Evolutionary conservation across 1,140 invertebrate genomes (phyloP).

Genomic region (Euglossa dilemma): DNA sequence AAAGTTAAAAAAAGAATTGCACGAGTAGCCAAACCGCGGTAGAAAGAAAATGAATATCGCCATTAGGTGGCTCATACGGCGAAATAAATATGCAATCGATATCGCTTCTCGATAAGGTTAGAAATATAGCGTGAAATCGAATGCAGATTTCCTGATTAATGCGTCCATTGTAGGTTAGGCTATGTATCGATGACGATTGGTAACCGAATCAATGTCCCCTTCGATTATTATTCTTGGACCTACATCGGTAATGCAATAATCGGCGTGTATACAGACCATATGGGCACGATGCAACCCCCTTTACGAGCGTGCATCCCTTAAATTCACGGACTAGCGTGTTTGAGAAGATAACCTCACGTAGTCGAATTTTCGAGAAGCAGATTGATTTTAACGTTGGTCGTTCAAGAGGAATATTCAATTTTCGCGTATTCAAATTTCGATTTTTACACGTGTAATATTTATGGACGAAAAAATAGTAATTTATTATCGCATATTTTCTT

Average conservation of each 20-base stretch:
- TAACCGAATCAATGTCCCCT: conserved; percentile 47
- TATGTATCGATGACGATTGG: conserved; percentile 5
- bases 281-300: conserved; percentile 71
- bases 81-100: too few species aligned
- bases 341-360: not conserved
- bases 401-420: not conserved
- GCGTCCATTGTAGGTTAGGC: not conserved
- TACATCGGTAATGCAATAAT: conserved; percentile 82
- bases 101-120: conserved; percentile 10
- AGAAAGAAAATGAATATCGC: too few species aligned
- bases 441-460: too few species aligned
- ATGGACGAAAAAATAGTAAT: too few species aligned
- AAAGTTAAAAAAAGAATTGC: too few species aligned
- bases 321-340: not conserved
- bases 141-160: conserved; percentile 51
- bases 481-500: too few species aligned
- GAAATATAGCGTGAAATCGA: not conserved
- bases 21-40: too few species aligned
- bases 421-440: not conserved
- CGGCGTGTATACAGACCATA: conserved; percentile 80
- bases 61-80: too few species aligned
- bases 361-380: not conserved
- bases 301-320: conserved; percentile 14
- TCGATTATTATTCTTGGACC: conserved; percentile 77
- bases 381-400: not conserved